Evolutionary conservation across 2,888 invertebrate genomes (phyloP).

Genomic region (Baronia brevicornis): DNA sequence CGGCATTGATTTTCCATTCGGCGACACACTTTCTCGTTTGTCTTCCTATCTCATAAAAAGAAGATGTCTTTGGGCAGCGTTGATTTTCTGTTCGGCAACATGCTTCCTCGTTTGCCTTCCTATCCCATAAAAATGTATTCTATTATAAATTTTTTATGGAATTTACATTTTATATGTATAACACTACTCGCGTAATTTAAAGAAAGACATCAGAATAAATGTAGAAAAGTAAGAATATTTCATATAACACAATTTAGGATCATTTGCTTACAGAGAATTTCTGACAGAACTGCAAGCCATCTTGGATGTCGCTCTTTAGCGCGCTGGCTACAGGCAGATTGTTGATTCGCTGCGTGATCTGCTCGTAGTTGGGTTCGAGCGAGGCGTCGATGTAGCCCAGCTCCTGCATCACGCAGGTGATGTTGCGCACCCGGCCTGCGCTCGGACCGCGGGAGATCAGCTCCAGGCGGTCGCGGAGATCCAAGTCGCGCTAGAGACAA

Average conservation of each 20-base stretch:
- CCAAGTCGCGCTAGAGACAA: slow-evolving; percentile 73
- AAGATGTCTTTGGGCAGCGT: no score
- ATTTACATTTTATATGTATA: no score
- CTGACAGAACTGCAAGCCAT: slow-evolving; percentile 80
- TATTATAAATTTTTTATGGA: not conserved
- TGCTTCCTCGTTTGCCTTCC: no score
- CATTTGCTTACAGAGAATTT: slow-evolving; percentile 80
- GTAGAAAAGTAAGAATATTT: no score
- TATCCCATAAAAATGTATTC: no score
- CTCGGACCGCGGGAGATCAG: slow-evolving; percentile 67
- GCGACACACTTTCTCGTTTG: no score
- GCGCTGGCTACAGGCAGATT: slow-evolving; percentile 77
- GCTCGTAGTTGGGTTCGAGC: slow-evolving; percentile 79
- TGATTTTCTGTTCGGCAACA: no score
- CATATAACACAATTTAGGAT: no score
- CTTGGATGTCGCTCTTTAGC: slow-evolving; percentile 78
- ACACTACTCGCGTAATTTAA: no score
- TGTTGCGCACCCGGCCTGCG: slow-evolving; percentile 73
- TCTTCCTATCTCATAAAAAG: no score
- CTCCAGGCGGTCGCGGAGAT: slow-evolving; percentile 77
- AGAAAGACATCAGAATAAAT: no score
- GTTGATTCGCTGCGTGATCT: slow-evolving; percentile 77
- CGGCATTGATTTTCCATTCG: no score
- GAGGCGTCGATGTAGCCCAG: slow-evolving; percentile 80
- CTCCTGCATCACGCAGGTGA: slow-evolving; percentile 83